These are phyloP conservation scores for Lepilemur septentrionalis DNA, from an alignment of 2,797 vertebrate genomes.

Conservation along the genomic window DNA sequence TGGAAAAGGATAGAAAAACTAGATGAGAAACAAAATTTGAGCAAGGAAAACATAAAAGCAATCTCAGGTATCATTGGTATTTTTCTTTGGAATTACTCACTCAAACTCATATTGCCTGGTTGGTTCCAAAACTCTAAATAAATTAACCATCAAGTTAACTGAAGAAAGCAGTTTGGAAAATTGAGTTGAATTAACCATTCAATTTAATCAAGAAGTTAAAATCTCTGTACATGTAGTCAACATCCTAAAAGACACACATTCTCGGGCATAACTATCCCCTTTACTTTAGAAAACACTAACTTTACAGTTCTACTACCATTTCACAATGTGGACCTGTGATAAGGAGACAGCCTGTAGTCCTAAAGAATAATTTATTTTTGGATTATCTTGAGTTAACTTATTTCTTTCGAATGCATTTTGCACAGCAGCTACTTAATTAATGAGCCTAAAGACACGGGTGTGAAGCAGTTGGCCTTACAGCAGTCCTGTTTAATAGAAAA, in stretches of 20 bases:
- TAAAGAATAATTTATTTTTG: slow-evolving; percentile 1
- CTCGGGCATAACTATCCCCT: neutral
- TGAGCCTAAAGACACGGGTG: slow-evolving; percentile 42
- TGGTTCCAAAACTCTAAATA: neutral
- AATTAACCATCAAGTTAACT: neutral
- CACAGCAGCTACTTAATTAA: slow-evolving; percentile 72
- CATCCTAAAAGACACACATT: neutral
- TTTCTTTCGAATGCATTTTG: slow-evolving; percentile 50
- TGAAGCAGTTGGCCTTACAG: slow-evolving; percentile 59
- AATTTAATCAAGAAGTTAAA: neutral
- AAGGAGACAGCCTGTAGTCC: neutral
- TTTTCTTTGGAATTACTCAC: neutral
- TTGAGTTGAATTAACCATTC: neutral
- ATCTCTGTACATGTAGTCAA: neutral
- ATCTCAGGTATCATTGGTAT: neutral
- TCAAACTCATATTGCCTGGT: neutral
- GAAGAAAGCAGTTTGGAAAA: neutral
- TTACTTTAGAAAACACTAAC: neutral
- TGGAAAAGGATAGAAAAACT: neutral
- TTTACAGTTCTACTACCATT: neutral
- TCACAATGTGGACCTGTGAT: neutral
- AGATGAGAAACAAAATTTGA: neutral
- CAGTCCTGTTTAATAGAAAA: slow-evolving; percentile 66
- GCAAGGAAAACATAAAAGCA: neutral
- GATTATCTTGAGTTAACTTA: slow-evolving; percentile 55